Conservation (phyloP, 2,888 invertebrate species). For the Diadegma fenestrale region DNA sequence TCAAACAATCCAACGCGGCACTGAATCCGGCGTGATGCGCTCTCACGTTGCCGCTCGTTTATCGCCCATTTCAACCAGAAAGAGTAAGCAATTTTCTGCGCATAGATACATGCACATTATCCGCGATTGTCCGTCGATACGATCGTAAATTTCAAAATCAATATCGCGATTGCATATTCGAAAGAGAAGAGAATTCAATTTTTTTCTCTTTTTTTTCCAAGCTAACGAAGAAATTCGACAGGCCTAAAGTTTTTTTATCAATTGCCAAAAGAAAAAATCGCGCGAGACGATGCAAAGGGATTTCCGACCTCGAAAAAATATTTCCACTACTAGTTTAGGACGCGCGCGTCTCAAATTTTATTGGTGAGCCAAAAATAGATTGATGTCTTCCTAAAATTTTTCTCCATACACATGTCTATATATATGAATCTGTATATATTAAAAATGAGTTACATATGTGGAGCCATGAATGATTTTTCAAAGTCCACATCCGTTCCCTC, state of each 20-base stretch:
- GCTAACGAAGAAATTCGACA: no score
- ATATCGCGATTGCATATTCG: not conserved
- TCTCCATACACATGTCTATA: not conserved
- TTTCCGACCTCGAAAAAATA: conserved; percentile 24
- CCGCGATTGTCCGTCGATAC: not conserved
- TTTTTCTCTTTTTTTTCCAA: no score
- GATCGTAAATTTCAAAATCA: not conserved
- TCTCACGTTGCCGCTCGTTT: conserved; percentile 57
- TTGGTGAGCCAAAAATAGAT: conserved; percentile 55
- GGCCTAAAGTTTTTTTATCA: no score
- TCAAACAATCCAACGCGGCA: conserved; percentile 79
- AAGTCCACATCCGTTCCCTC: conserved; percentile 47
- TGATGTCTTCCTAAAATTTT: conserved; percentile 43
- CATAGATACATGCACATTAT: conserved; percentile 32
- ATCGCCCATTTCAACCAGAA: conserved; percentile 51
- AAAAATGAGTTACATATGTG: conserved; percentile 27
- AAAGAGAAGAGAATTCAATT: no score
- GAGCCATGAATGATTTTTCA: conserved; percentile 34
- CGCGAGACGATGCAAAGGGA: not conserved
- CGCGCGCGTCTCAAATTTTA: conserved; percentile 58
- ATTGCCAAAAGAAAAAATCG: no score
- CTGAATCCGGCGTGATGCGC: conserved; percentile 64
- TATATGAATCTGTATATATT: not conserved
- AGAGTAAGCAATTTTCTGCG: conserved; percentile 63
- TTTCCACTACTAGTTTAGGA: conserved; percentile 29